Evolutionary conservation across 2,888 invertebrate species (phyloP), one percentile per base, ranked within the genome.

Genomic region (Antheraea assamensis): DNA sequence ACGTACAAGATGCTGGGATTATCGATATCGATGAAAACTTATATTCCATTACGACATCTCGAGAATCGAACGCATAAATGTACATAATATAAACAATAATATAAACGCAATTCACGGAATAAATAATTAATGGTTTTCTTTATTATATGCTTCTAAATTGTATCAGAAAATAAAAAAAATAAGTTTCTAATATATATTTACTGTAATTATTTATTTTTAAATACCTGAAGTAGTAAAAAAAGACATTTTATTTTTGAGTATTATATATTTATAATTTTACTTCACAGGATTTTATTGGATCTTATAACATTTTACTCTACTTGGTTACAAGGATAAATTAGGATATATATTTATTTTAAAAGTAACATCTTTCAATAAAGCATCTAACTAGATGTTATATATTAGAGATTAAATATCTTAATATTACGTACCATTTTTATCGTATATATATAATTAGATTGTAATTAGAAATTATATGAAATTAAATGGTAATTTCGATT

Each of bases 21-120:
- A 81, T 84, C 85, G 86, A 86, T 79, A 77, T 83, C 77, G 81
- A 84, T 79, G 49, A 15, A 55, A 61, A 71, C n/a, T 73, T 75
- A 79, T 83, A 80, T 49, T 10, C 7, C 13, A 13, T 24, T 58
- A 13, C n/a, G n/a, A 55, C n/a, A 55, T 55, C 21, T 55, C n/a
- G 5, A 64, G 17, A 27, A 15, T 13, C 17, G 30, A 64, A 64
- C 15, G 17, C 3, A 64, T 15, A 58, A 24, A 24, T 24, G 7
- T n/a, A 5, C 7, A 55, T n/a, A 52, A 21, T 3, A 2, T 10
- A 2, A 42, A 42, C 1, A 2, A 42, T 42, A 2, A 52, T 15
- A 21, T 52, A 52, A 21, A 52, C 21, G 52, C 21, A 21, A 5
- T 21, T 42, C 42, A 42, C 8, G 8, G 17, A 52, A 21, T 19